These are phyloP conservation scores for Esox lucius DNA, from an alignment of 2,797 vertebrate species.

Conservation along the genomic window DNA sequence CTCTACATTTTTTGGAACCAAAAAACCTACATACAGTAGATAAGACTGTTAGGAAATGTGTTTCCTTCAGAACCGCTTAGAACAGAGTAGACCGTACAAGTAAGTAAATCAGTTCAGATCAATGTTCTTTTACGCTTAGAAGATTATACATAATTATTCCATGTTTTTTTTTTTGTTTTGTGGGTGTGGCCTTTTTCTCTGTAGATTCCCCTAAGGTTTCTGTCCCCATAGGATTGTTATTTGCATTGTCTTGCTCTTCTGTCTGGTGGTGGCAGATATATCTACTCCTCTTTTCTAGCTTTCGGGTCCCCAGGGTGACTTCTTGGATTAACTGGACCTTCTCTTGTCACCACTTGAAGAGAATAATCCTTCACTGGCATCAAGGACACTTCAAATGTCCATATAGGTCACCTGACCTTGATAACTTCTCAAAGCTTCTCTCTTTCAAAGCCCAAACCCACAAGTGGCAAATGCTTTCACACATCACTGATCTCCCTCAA, in stretches of 20 bases:
- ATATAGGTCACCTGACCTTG: not conserved
- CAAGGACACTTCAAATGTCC: conserved; percentile 18
- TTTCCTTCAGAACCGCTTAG: no score
- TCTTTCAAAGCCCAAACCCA: conserved; percentile 21
- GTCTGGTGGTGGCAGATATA: conserved; percentile 5
- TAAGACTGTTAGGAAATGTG: no score
- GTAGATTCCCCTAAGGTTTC: not conserved
- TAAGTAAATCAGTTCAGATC: no score
- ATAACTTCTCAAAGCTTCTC: not conserved
- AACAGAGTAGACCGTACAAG: no score
- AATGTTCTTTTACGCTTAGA: no score
- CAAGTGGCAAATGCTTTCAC: conserved; percentile 60
- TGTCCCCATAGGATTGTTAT: not conserved
- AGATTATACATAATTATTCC: not conserved
- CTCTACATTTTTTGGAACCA: no score
- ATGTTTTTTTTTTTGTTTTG: not conserved
- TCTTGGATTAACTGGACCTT: conserved; percentile 19
- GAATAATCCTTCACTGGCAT: conserved; percentile 21
- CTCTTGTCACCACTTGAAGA: conserved; percentile 27
- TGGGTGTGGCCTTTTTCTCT: conserved; percentile 2
- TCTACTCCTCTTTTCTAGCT: conserved; percentile 21
- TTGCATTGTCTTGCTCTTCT: conserved; percentile 13
- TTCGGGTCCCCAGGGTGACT: conserved; percentile 25
- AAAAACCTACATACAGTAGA: no score
- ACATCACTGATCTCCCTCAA: conserved; percentile 51